Percentiles rank a stretch among this genome's conserved stretches.
Evolutionary conservation across 2,113 vertebrate species (phyloP).

Genomic region (Erpornis zantholeuca): DNA sequence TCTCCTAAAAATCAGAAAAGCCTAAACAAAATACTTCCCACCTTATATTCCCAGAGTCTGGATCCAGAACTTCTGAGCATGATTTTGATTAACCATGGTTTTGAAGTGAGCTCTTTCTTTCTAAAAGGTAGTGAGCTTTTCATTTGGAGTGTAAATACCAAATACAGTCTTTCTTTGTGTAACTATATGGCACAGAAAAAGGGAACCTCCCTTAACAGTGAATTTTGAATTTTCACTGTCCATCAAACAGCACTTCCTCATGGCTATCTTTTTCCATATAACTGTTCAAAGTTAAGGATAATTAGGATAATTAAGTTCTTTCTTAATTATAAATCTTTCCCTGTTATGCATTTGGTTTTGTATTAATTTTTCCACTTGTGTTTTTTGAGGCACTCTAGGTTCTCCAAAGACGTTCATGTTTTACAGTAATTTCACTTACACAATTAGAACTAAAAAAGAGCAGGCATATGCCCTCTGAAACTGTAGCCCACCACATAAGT

Average conservation of each 20-base stretch:
- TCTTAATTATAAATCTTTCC: neutral
- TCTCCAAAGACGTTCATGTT: neutral
- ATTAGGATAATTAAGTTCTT: neutral
- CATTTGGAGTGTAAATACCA: neutral
- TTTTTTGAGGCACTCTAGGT: neutral
- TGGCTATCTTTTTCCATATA: neutral
- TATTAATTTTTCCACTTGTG: neutral
- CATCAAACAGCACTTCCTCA: neutral
- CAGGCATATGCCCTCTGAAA: neutral
- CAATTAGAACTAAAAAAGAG: neutral
- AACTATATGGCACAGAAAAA: neutral
- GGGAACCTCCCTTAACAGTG: neutral
- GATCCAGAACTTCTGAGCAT: neutral
- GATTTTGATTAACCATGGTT: neutral
- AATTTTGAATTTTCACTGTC: neutral
- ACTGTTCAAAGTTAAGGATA: neutral
- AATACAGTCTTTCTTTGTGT: neutral
- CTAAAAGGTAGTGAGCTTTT: neutral
- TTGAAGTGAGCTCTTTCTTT: neutral
- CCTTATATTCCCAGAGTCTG: neutral
- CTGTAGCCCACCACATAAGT: neutral
- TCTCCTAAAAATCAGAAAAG: neutral
- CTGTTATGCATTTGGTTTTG: neutral
- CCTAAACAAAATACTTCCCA: neutral
- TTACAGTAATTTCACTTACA: neutral